Evolutionary conservation across 37 sponge, comb jelly and placozoan species (phyloP).

Genomic region (Spongilla lacustris): DNA sequence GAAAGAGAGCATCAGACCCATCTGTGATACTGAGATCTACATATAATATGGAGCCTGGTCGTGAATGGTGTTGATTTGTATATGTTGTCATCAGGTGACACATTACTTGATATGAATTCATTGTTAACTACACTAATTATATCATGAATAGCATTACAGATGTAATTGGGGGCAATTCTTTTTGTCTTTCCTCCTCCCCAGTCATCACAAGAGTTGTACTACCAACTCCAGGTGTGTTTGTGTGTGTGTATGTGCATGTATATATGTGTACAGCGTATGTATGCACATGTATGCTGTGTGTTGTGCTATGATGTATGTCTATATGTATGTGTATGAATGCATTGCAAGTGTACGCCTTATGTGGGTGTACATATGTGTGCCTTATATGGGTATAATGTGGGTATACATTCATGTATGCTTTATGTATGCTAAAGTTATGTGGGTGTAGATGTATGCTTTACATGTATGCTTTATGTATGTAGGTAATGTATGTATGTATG

Average conservation of each 20-base stretch:
- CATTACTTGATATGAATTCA: no score
- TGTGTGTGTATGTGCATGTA: constrained; percentile 2
- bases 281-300: neutral
- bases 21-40: no score
- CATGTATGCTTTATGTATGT: neutral
- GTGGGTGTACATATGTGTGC: neutral
- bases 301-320: neutral
- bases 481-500: neutral
- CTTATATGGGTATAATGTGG: no score
- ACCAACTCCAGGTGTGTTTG: neutral
- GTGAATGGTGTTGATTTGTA: no score
- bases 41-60: no score
- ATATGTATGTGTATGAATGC: neutral
- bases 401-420: neutral
- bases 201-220: neutral
- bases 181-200: neutral
- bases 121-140: neutral
- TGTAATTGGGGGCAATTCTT: no score
- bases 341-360: no score
- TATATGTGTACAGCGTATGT: neutral
- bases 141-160: no score
- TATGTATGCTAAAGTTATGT: neutral
- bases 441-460: neutral
- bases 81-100: no score
- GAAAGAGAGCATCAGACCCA: no score